These are phyloP conservation scores for Cybosia mesomella DNA, from an alignment of 2,888 invertebrate species.

Conservation along the genomic window DNA sequence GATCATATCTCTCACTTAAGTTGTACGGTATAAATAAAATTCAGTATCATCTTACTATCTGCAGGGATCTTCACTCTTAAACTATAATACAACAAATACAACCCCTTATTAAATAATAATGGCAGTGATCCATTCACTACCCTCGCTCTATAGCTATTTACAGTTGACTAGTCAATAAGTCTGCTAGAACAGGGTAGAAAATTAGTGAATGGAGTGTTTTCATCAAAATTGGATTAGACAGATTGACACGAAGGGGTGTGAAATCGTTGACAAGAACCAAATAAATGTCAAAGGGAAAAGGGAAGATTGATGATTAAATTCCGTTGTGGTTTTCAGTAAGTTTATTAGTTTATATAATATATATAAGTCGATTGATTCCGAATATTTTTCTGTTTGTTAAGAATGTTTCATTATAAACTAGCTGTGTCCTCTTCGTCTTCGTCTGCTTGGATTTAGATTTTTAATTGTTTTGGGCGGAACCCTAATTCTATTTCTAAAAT, in stretches of 20 bases:
- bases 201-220: constrained; percentile 36
- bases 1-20: constrained; percentile 34
- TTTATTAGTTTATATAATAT: constrained; percentile 27
- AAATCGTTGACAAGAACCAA: constrained; percentile 46
- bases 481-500: no score
- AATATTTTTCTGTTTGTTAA: background rate
- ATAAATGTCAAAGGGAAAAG: constrained; percentile 45
- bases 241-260: constrained; percentile 48
- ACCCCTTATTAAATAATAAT: constrained; percentile 54
- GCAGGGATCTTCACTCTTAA: constrained; percentile 18
- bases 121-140: constrained; percentile 33
- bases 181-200: constrained; percentile 27
- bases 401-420: no score
- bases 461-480: no score
- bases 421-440: no score
- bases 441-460: no score
- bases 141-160: constrained; percentile 23
- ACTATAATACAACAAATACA: constrained; percentile 13
- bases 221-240: constrained; percentile 37
- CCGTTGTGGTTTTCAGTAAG: constrained; percentile 45
- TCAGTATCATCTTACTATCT: constrained; percentile 16
- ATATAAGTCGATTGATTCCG: background rate
- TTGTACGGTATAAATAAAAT: background rate
- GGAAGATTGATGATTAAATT: constrained; percentile 45
- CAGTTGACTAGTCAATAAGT: constrained; percentile 38